Base-by-base conservation (phyloP, 2,797 vertebrate species). In the Glyptemys insculpta region DNA sequence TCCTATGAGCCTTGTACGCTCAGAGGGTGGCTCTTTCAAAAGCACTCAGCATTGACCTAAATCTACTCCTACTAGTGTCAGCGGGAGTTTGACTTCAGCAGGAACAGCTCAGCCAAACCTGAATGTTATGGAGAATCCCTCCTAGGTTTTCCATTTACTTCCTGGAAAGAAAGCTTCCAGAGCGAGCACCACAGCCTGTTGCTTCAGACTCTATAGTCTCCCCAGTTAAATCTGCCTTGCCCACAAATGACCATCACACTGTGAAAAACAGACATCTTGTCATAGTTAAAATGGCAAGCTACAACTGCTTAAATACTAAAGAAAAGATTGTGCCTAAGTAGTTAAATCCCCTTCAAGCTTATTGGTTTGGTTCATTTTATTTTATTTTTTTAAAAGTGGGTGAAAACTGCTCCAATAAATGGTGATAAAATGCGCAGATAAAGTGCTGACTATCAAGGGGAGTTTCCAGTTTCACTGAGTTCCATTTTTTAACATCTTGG, bases 291-390 rank as follows among this genome's bases (percentile, higher is more conserved):
- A 92, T 87, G 93, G 82, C 86, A 91, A 97, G 91, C 96, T 89
- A 93, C 83, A 94, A 96, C 15, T 91, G 86, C 96, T 97, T 96
- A 96, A 97, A 94, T 96, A 96, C 92, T 1, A 0, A 95, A 92
- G 91, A 82, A 94, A 96, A 97, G 96, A 97, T 96, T 96, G 94
- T 95, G 95, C 91, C 88, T 97, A 96, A 98, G 96, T 97, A 97
- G 95, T 95, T 97, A 97, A 97, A 97, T 97, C 95, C 89, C 93
- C 88, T 87, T 96, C 96, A 93, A 87, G 95, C 83, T 79, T 80
- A 89, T 92, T 41, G 21, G 37, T 31, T 65, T 19, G 34, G 12
- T 62, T 81, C 50, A 25, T 47, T 74, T 74, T 27, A 47, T 47
- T 78, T 78, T 47, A 47, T 54, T 89, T 96, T 94, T 87, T 83